Percentiles rank a stretch among this genome's conserved stretches.
Evolutionary conservation across 2,888 invertebrate genomes (phyloP).

Genomic region (Drosophila yooni): DNA sequence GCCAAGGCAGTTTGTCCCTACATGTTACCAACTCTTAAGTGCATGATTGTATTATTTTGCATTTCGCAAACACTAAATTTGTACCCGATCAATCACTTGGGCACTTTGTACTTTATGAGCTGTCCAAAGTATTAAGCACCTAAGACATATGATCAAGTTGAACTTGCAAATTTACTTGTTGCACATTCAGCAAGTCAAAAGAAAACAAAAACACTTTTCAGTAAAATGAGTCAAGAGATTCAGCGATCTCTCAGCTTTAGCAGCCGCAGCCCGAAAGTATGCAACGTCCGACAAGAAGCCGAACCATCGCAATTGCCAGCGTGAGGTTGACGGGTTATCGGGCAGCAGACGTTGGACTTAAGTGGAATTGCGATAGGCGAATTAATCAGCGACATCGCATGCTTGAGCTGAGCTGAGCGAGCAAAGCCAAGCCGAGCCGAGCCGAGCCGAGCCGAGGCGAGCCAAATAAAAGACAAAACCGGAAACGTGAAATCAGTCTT

Average conservation of each 20-base stretch:
- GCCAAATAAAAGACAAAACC: background rate
- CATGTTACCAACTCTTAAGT: background rate
- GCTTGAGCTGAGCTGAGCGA: background rate
- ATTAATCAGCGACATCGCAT: background rate
- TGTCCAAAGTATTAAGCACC: background rate
- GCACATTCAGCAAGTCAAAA: background rate
- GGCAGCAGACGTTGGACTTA: background rate
- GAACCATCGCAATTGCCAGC: background rate
- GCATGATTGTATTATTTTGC: background rate
- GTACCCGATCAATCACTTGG: background rate
- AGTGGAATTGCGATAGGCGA: background rate
- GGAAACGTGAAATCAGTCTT: constrained; percentile 14
- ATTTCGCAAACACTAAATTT: background rate
- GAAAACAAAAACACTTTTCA: background rate
- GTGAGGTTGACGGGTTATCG: constrained; percentile 23
- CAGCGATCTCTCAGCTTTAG: background rate
- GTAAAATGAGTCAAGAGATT: background rate
- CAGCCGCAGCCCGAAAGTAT: constrained; percentile 53
- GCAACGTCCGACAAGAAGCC: background rate
- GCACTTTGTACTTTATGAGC: background rate
- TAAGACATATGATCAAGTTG: background rate
- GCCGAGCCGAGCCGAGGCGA: background rate
- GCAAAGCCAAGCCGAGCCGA: background rate
- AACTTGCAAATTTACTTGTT: background rate
- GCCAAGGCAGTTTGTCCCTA: background rate